Evolutionary conservation across 2,113 vertebrate genomes (phyloP).

Genomic region (Eubucco bourcierii): DNA sequence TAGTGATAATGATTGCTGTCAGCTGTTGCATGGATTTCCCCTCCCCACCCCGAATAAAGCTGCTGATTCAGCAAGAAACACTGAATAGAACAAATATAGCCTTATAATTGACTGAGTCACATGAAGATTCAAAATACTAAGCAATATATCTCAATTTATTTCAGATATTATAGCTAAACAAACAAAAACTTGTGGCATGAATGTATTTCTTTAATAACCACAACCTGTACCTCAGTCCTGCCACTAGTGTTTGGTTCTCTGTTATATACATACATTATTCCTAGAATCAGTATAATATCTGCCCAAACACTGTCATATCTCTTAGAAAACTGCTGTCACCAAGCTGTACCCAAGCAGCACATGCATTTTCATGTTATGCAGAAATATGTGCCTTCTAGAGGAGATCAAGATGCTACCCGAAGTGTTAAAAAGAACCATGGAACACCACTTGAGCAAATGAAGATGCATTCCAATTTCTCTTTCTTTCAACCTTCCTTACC

Average conservation of each 20-base stretch:
- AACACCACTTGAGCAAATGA: not conserved
- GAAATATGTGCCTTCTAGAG: not conserved
- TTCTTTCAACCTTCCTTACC: slow-evolving; percentile 12
- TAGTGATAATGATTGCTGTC: not conserved
- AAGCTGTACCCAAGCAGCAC: not conserved
- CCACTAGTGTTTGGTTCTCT: not conserved
- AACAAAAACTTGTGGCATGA: not conserved
- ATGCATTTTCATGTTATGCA: not conserved
- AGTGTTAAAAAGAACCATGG: not conserved
- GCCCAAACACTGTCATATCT: not conserved
- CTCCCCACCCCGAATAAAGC: not conserved
- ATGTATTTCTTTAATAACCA: not conserved
- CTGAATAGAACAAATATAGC: not conserved
- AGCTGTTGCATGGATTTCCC: not conserved
- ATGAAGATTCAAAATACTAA: not conserved
- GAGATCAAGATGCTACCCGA: not conserved
- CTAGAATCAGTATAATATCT: not conserved
- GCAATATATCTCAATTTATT: not conserved
- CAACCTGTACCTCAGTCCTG: not conserved
- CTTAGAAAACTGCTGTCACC: not conserved
- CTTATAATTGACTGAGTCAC: not conserved
- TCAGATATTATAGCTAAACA: not conserved
- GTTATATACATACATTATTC: not conserved
- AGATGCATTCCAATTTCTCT: not conserved
- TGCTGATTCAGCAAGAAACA: not conserved